Evolutionary conservation across 2,113 vertebrate genomes (phyloP).

Genomic region (Amazona vittata): DNA sequence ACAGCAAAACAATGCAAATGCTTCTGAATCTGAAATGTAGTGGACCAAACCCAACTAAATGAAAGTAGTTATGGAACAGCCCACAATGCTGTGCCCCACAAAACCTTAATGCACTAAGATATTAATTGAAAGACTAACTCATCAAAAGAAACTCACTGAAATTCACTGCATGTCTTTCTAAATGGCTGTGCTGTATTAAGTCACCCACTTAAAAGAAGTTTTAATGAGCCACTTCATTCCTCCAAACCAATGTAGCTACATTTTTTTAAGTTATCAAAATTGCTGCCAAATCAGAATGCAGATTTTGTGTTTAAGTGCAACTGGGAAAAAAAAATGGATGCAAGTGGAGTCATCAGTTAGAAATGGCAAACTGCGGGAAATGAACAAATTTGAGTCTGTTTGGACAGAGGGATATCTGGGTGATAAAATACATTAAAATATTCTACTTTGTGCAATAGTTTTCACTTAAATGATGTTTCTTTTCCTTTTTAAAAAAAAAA

Average conservation of each 20-base stretch:
- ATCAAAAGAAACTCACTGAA: neutral
- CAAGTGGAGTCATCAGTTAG: neutral
- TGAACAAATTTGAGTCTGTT: neutral
- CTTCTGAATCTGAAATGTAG: neutral
- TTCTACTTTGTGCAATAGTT: neutral
- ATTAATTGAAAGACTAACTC: neutral
- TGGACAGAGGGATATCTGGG: neutral
- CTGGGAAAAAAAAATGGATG: neutral
- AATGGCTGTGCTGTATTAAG: neutral
- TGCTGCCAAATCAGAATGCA: neutral
- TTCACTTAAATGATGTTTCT: neutral
- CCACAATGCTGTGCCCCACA: neutral
- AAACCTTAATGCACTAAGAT: neutral
- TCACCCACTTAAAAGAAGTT: neutral
- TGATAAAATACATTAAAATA: neutral
- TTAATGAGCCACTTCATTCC: neutral
- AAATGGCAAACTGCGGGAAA: neutral
- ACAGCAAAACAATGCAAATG: neutral
- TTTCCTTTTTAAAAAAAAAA: neutral
- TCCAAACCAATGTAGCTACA: neutral
- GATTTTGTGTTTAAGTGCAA: neutral
- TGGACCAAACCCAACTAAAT: neutral
- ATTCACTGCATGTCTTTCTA: neutral
- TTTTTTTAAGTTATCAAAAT: neutral
- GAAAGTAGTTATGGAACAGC: neutral